Conservation (phyloP, 2,113 vertebrate species). For the Puntigrus tetrazona region DNA sequence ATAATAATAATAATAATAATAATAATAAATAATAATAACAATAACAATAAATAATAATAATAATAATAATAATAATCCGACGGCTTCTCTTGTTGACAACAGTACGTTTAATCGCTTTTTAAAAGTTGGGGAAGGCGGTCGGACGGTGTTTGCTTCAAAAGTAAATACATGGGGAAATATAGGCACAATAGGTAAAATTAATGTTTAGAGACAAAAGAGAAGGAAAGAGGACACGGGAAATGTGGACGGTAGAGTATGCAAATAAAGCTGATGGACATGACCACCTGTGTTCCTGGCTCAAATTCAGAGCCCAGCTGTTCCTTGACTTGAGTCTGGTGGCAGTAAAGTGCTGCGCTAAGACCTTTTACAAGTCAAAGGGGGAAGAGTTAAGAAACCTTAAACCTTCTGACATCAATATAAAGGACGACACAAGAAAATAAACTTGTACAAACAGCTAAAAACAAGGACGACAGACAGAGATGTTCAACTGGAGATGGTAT, state of each 20-base stretch:
- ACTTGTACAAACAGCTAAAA: constrained; percentile 32
- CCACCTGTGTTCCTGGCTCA: constrained; percentile 75
- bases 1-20: too few species aligned
- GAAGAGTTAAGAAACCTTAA: constrained; percentile 64
- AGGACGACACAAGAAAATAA: constrained; percentile 56
- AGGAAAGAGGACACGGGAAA: not conserved
- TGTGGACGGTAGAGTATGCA: constrained; percentile 1
- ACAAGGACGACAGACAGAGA: not conserved
- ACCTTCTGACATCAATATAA: constrained; percentile 66
- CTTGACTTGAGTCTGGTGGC: constrained; percentile 69
- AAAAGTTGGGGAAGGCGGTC: too few species aligned
- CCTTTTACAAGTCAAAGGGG: constrained; percentile 62
- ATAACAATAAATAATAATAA: too few species aligned
- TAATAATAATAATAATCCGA: too few species aligned
- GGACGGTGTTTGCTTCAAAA: too few species aligned
- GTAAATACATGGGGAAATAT: not conserved
- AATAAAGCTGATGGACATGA: constrained; percentile 67
- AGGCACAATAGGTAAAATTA: not conserved
- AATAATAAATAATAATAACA: too few species aligned
- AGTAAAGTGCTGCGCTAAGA: constrained; percentile 76
- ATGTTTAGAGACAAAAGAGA: not conserved
- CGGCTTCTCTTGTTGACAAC: too few species aligned
- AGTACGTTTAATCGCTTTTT: too few species aligned
- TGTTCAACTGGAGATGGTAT: too few species aligned
- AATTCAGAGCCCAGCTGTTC: constrained; percentile 76